Evolutionary conservation across 2,888 invertebrate genomes (phyloP).

Genomic region (Sminthurides aquaticus): DNA sequence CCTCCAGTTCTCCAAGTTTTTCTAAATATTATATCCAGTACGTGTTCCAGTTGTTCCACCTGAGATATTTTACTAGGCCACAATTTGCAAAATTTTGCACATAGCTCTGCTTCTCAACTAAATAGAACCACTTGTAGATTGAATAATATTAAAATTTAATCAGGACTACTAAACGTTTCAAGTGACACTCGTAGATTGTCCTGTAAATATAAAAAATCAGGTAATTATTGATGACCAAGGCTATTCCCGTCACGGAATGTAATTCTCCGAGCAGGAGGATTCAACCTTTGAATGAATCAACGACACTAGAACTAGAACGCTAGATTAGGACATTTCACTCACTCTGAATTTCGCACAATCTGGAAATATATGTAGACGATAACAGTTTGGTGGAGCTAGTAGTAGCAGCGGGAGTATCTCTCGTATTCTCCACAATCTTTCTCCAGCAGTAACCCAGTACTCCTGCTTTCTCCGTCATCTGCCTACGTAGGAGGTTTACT

Average conservation of each 20-base stretch:
- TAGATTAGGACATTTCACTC: too few relatives aligned
- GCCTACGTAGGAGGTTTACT: not conserved
- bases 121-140: too few relatives aligned
- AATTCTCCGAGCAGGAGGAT: not conserved
- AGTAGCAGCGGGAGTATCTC: not conserved
- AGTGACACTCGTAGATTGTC: too few relatives aligned
- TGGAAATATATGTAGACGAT: not conserved
- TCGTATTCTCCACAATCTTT: not conserved
- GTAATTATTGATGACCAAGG: not conserved
- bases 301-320: not conserved
- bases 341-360: slow-evolving; percentile 3
- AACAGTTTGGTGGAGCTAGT: not conserved
- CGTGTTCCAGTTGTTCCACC: too few relatives aligned
- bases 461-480: not conserved
- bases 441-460: not conserved
- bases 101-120: too few relatives aligned
- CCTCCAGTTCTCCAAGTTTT: too few relatives aligned
- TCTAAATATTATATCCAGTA: not conserved
- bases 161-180: too few relatives aligned
- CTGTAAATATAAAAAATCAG: not conserved
- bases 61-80: too few relatives aligned
- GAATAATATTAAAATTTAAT: too few relatives aligned
- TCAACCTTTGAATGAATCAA: not conserved
- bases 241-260: not conserved
- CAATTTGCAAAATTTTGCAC: not conserved